A percentile compares a stretch with the other conserved stretches of the same genome.
These are phyloP conservation scores for Holacanthus passer DNA, from an alignment of 2,113 vertebrate genomes.

Conservation along the genomic window DNA sequence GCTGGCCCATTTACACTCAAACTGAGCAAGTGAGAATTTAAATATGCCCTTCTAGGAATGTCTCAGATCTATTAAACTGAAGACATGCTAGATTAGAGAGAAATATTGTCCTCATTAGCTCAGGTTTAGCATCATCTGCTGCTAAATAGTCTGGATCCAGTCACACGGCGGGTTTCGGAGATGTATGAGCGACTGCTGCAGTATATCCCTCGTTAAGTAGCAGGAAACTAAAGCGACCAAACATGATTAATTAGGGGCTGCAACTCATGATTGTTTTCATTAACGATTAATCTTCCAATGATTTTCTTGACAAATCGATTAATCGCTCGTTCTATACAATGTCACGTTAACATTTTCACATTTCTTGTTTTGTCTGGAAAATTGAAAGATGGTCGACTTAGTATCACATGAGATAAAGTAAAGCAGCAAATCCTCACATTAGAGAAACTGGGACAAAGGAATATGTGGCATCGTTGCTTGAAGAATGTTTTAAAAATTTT, in stretches of 20 bases:
- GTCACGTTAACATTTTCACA: neutral
- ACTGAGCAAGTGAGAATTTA: constrained; percentile 28
- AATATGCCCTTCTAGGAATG: constrained; percentile 26
- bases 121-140: constrained; percentile 54
- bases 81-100: constrained; percentile 46
- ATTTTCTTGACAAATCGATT: neutral
- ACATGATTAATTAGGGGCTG: neutral
- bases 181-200: neutral
- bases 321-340: neutral
- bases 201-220: neutral
- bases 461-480: neutral
- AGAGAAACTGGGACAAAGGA: neutral
- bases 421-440: neutral
- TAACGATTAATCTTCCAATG: neutral
- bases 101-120: constrained; percentile 52
- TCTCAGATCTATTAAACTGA: constrained; percentile 45
- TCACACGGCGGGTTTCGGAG: constrained; percentile 12
- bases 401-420: neutral
- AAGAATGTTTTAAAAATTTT: too few species aligned
- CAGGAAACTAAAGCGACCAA: neutral
- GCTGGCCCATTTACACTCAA: constrained; percentile 38
- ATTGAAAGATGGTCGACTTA: neutral
- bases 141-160: constrained; percentile 57
- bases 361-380: neutral
- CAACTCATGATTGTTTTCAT: neutral